A percentile compares a stretch with the other conserved stretches of the same genome.
These are phyloP conservation scores for Pseudonaja textilis DNA, from an alignment of 2,113 vertebrate genomes.

Conservation along the genomic window DNA sequence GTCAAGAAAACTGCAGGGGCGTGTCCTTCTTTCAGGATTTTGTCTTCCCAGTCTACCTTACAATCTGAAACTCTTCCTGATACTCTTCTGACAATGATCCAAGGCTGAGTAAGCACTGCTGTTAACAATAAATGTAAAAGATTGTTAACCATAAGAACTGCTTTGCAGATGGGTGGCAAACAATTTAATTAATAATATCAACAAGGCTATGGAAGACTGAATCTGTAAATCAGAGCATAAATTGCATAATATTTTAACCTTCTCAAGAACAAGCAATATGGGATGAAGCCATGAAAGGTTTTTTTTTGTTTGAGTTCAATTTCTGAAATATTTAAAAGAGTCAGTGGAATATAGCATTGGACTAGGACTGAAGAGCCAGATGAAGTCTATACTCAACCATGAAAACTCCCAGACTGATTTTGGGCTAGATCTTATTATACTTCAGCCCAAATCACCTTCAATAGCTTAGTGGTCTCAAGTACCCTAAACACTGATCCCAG, in stretches of 20 bases:
- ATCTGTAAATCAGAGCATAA: not conserved
- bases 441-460: not conserved
- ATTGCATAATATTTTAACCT: not conserved
- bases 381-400: not conserved
- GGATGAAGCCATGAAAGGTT: not conserved
- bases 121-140: not conserved
- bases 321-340: not conserved
- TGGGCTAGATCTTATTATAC: not conserved
- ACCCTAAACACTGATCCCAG: not conserved
- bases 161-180: not conserved
- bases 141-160: not conserved
- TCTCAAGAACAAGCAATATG: too few species aligned
- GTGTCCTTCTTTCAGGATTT: not conserved
- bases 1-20: not conserved
- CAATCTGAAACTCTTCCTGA: not conserved
- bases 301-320: not conserved
- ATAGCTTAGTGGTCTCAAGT: not conserved
- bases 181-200: not conserved
- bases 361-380: not conserved
- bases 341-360: not conserved
- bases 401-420: not conserved
- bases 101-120: not conserved
- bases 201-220: not conserved
- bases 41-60: not conserved
- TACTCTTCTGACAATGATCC: not conserved